Evolutionary conservation across 2,797 vertebrate genomes (phyloP), one percentile per base, ranked within the genome.

Genomic region (Sparus aurata): DNA sequence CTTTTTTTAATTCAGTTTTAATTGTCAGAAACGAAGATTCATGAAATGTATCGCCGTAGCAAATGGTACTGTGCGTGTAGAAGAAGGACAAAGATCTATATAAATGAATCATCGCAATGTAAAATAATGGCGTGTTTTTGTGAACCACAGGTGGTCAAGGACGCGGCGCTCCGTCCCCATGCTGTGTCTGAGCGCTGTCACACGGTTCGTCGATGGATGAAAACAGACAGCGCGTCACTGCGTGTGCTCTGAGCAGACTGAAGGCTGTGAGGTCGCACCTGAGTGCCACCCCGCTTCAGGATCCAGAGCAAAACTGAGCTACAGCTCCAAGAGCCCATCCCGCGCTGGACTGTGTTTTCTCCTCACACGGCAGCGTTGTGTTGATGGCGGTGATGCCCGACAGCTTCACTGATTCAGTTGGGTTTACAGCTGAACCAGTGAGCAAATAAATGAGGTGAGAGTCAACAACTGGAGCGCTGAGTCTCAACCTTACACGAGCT

Each of bases 161-260:
- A 79, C 67, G 12, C 2, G 15, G 41, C 12, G n/a, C 46, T 23
- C 45, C n/a, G 8, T 30, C 52, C 30, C 25, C 22, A 16, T 1
- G 34, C 27, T 62, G 50, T 34, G 47, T 73, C 76, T 53, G 77
- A 79, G 63, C 62, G 1, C 30, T 60, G 59, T 70, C 62, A 7
- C 62, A 58, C 41, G 6, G 50, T 38, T 17, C 0, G 3, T 12
- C 80, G 84, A 88, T 70, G 75, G 77, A 91, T 70, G 73, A 12
- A 18, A 9, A 41, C 65, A 83, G 87, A 79, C 80, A 55, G 5
- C 43, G 12, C 41, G 68, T 83, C 80, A 65, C 45, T 59, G 25
- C 12, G 50, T 17, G 12, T 20, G 27, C 11, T 55, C 27, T 54
- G 54, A 69, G 53, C 58, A 72, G 55, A 27, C 45, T 8, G 22